Percentiles rank a stretch among this genome's conserved stretches.
phyloP scores from a whole-genome alignment of 2,797 vertebrate species.

The Ptychadena robeensis region DNA sequence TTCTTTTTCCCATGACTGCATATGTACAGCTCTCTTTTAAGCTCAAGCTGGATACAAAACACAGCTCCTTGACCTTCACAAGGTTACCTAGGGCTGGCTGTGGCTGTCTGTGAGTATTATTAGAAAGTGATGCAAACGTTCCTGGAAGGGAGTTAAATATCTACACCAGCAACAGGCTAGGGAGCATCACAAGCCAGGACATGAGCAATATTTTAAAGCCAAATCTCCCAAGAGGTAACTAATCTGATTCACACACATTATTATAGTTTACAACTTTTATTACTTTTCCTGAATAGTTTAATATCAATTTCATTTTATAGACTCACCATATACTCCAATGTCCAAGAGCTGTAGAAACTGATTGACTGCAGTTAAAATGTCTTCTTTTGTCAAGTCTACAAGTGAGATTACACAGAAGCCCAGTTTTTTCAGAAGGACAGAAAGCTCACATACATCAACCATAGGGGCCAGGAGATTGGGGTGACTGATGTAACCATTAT shows the following conservation, averaged over 20 bases:
- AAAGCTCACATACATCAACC: slow-evolving; percentile 85
- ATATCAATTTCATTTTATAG: neutral
- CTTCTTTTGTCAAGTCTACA: slow-evolving; percentile 82
- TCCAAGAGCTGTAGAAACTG: slow-evolving; percentile 84
- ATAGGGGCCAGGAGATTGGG: slow-evolving; percentile 82
- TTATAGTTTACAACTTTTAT: neutral
- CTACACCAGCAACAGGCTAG: slow-evolving; percentile 15
- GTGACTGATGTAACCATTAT: slow-evolving; percentile 83
- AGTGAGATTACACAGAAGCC: slow-evolving; percentile 87
- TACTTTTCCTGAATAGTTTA: neutral
- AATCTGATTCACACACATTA: neutral
- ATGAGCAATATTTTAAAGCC: neutral
- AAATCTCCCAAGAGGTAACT: neutral
- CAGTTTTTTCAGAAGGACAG: slow-evolving; percentile 79
- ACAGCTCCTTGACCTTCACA: slow-evolving; percentile 35
- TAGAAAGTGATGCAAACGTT: slow-evolving; percentile 54
- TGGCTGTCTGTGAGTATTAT: slow-evolving; percentile 47
- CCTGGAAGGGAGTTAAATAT: slow-evolving; percentile 41
- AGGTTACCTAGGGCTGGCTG: slow-evolving; percentile 35
- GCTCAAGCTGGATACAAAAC: neutral
- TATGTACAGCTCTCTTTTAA: no score
- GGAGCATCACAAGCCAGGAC: slow-evolving; percentile 1
- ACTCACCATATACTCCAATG: slow-evolving; percentile 85
- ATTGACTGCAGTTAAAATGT: slow-evolving; percentile 80
- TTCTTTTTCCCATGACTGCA: no score